Conservation (phyloP, 2,113 vertebrate species). For the Cariama cristata region DNA sequence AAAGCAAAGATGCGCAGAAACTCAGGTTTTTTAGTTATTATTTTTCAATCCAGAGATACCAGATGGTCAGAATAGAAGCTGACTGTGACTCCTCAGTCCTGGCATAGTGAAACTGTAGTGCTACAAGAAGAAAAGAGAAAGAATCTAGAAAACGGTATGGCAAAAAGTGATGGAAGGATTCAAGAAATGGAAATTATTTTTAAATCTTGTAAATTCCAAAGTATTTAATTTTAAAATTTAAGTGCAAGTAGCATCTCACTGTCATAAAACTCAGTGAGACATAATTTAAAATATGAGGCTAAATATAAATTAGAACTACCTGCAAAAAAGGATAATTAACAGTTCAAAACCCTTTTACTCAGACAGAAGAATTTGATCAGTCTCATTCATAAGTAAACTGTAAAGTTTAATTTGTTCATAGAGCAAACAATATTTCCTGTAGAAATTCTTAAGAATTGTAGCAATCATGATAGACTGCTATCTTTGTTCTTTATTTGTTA, state of each 20-base stretch:
- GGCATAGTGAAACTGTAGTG: neutral
- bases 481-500: slow-evolving; percentile 45
- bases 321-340: neutral
- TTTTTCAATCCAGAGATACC: neutral
- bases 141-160: neutral
- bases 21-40: neutral
- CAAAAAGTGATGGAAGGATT: neutral
- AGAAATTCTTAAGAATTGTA: slow-evolving; percentile 49
- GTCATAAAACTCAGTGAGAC: neutral
- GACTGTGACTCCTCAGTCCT: neutral
- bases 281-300: neutral
- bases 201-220: neutral
- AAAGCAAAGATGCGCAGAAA: neutral
- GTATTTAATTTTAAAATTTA: neutral
- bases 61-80: neutral
- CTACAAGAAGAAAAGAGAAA: neutral
- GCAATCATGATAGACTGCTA: neutral
- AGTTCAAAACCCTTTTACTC: neutral
- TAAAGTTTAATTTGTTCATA: neutral
- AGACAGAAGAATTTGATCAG: neutral
- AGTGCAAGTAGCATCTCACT: neutral
- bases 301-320: neutral
- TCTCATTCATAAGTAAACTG: neutral
- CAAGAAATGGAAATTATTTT: neutral
- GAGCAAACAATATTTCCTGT: neutral